phyloP scores from a whole-genome alignment of 1,140 invertebrate genomes.

The Trichogramma pretiosum region DNA sequence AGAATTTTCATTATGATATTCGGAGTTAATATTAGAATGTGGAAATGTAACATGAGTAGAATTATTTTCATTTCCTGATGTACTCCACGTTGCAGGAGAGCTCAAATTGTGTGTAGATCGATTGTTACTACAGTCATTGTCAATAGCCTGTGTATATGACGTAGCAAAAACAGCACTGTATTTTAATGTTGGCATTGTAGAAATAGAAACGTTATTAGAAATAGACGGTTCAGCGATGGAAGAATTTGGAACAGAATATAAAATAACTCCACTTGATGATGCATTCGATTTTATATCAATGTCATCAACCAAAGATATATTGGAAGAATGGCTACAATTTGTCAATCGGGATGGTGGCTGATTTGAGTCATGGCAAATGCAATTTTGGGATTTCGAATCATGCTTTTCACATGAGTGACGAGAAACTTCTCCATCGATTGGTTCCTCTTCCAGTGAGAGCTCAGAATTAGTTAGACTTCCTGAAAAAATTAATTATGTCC shows the following conservation, averaged over 20 bases:
- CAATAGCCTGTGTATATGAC: slow-evolving; percentile 51
- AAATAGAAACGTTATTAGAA: slow-evolving; percentile 53
- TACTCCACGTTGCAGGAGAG: too few relatives aligned
- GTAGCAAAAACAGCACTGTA: slow-evolving; percentile 64
- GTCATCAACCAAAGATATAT: too few relatives aligned
- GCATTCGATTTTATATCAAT: slow-evolving; percentile 39
- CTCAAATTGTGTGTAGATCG: too few relatives aligned
- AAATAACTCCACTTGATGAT: slow-evolving; percentile 39
- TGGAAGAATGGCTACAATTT: too few relatives aligned
- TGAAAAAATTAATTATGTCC: slow-evolving; percentile 39
- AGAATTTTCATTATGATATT: too few relatives aligned
- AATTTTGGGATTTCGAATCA: too few relatives aligned
- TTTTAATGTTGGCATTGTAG: slow-evolving; percentile 41
- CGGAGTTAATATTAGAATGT: too few relatives aligned
- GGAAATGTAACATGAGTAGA: too few relatives aligned
- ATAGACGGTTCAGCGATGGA: slow-evolving; percentile 22
- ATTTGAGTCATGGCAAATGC: too few relatives aligned
- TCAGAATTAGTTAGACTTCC: slow-evolving; percentile 70
- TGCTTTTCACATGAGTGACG: slow-evolving; percentile 48
- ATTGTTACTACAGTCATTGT: too few relatives aligned
- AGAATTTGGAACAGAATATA: slow-evolving; percentile 32
- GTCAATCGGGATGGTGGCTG: too few relatives aligned
- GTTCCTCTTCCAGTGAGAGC: slow-evolving; percentile 56
- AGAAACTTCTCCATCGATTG: slow-evolving; percentile 64
- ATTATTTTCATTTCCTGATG: too few relatives aligned